Base-by-base conservation (phyloP, 2,888 invertebrate species). In the Drosophila dives region DNA sequence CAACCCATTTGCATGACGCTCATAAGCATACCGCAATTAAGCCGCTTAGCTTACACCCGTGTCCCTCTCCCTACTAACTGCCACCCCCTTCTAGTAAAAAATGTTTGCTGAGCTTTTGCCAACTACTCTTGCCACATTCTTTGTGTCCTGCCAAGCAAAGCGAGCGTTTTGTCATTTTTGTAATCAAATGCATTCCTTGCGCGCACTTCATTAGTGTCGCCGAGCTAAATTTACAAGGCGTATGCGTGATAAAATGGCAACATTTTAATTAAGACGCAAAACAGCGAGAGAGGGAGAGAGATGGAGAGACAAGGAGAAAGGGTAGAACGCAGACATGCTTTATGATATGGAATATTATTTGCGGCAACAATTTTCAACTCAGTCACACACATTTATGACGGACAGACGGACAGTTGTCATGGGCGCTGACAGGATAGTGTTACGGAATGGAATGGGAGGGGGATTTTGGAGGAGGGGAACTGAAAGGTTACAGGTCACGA, bases 341-440 rank as follows among this genome's bases (percentile, higher is more conserved):
- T 48, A 49, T 56, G 26, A 56, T 36, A 53, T 50, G n/a, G 55
- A 55, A 55, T 55, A 64, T 64, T 36, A 62, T 38, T 42, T 65
- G 64, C 38, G n/a, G 32, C 38, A 40, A 32, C 49, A 56, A 63
- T 73, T 65, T 59, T 32, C 34, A 33, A 29, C 33, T 20, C 55
- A 62, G 66, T 62, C 78, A 61, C 40, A 64, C 50, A 63, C 55
- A 62, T 69, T 66, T 80, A 60, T 85, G 78, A 83, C 48, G 58
- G 78, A 83, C 50, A 55, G 70, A 83, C 50, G 54, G 70, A 75
- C 62, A 74, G 75, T 77, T 72, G 70, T 71, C 72, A 64, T 10
- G 62, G 23, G 36, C 34, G 54, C 17, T 61, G 61, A 61, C 32
- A 40, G 20, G n/a, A 20, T 10, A 20, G 42, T 15, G 29, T 38